phyloP scores from a whole-genome alignment of 2,113 vertebrate species.

The Phaethornis superciliosus region DNA sequence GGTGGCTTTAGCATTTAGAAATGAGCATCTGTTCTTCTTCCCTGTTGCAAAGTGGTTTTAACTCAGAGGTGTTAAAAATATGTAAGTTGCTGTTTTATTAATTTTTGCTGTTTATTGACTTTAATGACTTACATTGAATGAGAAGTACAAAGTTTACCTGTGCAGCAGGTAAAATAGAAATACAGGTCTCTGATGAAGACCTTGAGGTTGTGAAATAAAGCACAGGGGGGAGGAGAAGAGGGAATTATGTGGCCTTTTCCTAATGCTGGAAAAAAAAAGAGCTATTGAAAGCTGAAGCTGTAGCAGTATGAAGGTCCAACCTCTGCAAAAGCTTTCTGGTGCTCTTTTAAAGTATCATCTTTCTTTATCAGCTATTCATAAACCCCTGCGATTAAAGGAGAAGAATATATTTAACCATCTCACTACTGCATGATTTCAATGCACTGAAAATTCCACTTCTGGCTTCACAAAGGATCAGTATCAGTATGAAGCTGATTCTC shows the following conservation, averaged over 20 bases:
- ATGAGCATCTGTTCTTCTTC: constrained; percentile 82
- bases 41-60: constrained; percentile 73
- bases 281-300: neutral
- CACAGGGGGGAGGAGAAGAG: neutral
- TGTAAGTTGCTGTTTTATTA: constrained; percentile 77
- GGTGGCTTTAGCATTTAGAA: constrained; percentile 82
- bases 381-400: neutral
- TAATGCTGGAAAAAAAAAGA: neutral
- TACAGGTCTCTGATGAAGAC: constrained; percentile 55
- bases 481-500: neutral
- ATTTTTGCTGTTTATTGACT: constrained; percentile 78
- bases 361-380: neutral
- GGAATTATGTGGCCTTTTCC: neutral
- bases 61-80: constrained; percentile 81
- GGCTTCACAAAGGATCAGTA: neutral
- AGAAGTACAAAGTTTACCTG: constrained; percentile 76
- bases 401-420: neutral
- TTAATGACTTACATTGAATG: constrained; percentile 72
- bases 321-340: neutral
- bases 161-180: constrained; percentile 69
- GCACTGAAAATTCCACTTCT: neutral
- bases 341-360: neutral
- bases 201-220: neutral
- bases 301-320: neutral
- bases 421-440: neutral